phyloP scores from a whole-genome alignment of 2,888 invertebrate genomes.

The Theodoxus fluviatilis region DNA sequence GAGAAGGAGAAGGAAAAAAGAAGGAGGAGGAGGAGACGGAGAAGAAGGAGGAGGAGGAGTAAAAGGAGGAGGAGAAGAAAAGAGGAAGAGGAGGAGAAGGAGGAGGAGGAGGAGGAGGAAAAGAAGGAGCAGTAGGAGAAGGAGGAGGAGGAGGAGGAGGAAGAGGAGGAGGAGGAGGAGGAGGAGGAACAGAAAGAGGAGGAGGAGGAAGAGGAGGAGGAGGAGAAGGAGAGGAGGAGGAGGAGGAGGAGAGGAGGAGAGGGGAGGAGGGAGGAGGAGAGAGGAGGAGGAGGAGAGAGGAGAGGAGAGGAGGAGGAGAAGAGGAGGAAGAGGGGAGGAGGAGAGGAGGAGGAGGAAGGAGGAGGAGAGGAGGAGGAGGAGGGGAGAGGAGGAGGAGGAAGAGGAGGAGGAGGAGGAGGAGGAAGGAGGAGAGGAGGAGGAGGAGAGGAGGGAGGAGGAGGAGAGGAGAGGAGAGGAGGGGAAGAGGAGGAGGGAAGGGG shows the following conservation, averaged over 20 bases:
- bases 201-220: slow-evolving; percentile 3
- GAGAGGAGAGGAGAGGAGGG: not conserved
- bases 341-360: not conserved
- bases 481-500: slow-evolving; percentile 5
- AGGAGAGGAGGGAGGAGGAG: slow-evolving; percentile 5
- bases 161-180: slow-evolving; percentile 2
- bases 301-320: slow-evolving; percentile 7
- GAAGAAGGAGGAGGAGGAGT: no score
- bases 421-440: slow-evolving; percentile 18
- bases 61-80: not conserved
- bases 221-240: not conserved
- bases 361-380: not conserved
- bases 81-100: not conserved
- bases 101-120: not conserved
- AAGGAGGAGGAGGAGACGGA: not conserved
- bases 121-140: not conserved
- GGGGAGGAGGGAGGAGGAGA: slow-evolving; percentile 10
- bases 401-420: slow-evolving; percentile 3
- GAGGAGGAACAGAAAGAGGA: not conserved
- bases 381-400: not conserved
- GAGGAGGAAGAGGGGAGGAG: not conserved
- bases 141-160: slow-evolving; percentile 4
- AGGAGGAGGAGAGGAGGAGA: slow-evolving; percentile 7
- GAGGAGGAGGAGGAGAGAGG: slow-evolving; percentile 11
- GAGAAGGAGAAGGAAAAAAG: not conserved